phyloP scores from a whole-genome alignment of 2,797 vertebrate species.

The Pseudochromis fuscus region DNA sequence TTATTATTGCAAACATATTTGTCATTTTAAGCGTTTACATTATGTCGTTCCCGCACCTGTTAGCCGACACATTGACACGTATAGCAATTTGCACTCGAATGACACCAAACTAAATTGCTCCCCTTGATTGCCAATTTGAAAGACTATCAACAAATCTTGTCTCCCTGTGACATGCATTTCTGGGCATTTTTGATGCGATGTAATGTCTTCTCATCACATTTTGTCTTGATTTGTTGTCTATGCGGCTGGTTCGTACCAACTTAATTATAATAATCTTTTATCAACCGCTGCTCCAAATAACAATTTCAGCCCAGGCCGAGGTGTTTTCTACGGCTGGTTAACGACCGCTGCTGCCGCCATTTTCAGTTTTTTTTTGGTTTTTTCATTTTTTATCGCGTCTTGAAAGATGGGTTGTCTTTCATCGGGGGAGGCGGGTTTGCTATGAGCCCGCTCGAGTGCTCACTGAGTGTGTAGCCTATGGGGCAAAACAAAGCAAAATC shows the following conservation, averaged over 20 bases:
- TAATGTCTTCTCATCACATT: slow-evolving; percentile 44
- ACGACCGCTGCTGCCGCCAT: slow-evolving; percentile 21
- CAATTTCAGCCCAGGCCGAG: slow-evolving; percentile 35
- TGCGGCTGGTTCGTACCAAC: slow-evolving; percentile 28
- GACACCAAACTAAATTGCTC: slow-evolving; percentile 48
- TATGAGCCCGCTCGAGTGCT: slow-evolving; percentile 35
- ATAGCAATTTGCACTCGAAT: slow-evolving; percentile 30
- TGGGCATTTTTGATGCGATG: slow-evolving; percentile 28
- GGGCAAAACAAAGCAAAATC: slow-evolving; percentile 68
- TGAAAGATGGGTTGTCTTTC: slow-evolving; percentile 44
- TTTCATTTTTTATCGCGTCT: slow-evolving; percentile 16
- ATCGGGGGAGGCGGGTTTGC: slow-evolving; percentile 9
- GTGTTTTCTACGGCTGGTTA: slow-evolving; percentile 29
- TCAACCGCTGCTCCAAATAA: slow-evolving; percentile 29
- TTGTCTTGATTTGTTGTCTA: slow-evolving; percentile 42
- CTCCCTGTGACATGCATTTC: slow-evolving; percentile 36
- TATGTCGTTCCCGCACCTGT: slow-evolving; percentile 26
- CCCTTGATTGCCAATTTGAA: slow-evolving; percentile 61
- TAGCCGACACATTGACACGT: not conserved
- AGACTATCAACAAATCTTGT: slow-evolving; percentile 25
- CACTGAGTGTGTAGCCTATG: slow-evolving; percentile 41
- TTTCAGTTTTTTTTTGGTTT: too few species aligned
- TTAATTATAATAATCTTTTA: slow-evolving; percentile 63
- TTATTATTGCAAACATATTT: slow-evolving; percentile 19
- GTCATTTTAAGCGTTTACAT: slow-evolving; percentile 42